phyloP scores from a whole-genome alignment of 1,140 invertebrate species.

The Drosophila kanapiae region DNA sequence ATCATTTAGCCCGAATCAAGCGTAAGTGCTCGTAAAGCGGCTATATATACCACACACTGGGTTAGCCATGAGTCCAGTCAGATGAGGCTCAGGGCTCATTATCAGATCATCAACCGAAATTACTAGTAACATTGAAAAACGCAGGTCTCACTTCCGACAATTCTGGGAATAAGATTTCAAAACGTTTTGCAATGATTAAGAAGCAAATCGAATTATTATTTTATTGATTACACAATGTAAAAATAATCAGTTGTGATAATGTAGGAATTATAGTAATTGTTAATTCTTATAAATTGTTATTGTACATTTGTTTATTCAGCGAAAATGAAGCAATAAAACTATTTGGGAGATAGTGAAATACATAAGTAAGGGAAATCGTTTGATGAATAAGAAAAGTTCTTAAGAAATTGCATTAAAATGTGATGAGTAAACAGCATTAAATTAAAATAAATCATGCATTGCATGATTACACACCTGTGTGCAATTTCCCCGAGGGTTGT shows the following conservation, averaged over 20 bases:
- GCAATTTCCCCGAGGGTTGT: background rate
- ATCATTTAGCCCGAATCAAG: slow-evolving; percentile 28
- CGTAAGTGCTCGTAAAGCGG: slow-evolving; percentile 26
- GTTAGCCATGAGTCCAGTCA: slow-evolving; percentile 39
- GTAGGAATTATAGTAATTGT: too few species aligned
- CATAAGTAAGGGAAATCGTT: background rate
- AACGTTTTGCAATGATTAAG: background rate
- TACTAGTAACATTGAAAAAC: slow-evolving; percentile 4
- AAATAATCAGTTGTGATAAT: background rate
- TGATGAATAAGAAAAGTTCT: background rate
- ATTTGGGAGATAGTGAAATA: background rate
- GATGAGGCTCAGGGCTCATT: slow-evolving; percentile 26
- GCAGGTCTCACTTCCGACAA: background rate
- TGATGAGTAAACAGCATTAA: background rate
- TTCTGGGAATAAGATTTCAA: background rate
- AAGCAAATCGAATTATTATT: background rate
- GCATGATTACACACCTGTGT: background rate
- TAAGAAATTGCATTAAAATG: background rate
- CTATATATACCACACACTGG: slow-evolving; percentile 13
- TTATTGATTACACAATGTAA: background rate
- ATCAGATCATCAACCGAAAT: slow-evolving; percentile 21
- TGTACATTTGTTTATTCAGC: background rate
- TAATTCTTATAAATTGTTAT: background rate
- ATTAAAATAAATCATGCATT: background rate
- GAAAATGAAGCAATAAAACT: background rate